phyloP scores from a whole-genome alignment of 1,140 invertebrate genomes.

The Matsumurasca onukii region DNA sequence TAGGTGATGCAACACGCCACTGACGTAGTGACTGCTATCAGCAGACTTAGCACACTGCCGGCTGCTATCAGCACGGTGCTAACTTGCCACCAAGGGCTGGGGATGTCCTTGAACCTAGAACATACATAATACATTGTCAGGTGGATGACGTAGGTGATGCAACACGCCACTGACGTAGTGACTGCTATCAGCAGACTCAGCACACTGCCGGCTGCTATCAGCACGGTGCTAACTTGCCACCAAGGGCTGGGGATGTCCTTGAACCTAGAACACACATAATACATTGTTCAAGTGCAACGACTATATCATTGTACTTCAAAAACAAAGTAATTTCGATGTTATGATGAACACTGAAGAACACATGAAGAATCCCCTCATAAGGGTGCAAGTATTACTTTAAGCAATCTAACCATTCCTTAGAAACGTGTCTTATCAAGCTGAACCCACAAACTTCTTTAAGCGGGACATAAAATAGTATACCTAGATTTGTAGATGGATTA shows the following conservation, averaged over 20 bases:
- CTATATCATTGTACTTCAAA: too few relatives aligned
- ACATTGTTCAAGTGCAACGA: too few relatives aligned
- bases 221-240: conserved; percentile 66
- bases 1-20: neutral
- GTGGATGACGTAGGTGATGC: conserved; percentile 61
- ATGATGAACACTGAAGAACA: too few relatives aligned
- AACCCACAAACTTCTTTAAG: too few relatives aligned
- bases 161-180: conserved; percentile 48
- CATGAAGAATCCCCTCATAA: too few relatives aligned
- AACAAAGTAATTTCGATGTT: too few relatives aligned
- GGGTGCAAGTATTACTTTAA: too few relatives aligned
- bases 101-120: conserved; percentile 65
- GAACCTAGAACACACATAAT: conserved; percentile 60
- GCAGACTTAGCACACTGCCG: conserved; percentile 30
- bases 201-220: conserved; percentile 46
- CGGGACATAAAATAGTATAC: too few relatives aligned
- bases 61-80: conserved; percentile 52
- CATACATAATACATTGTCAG: too few relatives aligned
- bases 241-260: conserved; percentile 67
- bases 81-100: conserved; percentile 67
- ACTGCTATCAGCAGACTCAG: conserved; percentile 40
- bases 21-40: neutral
- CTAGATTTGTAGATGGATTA: too few relatives aligned
- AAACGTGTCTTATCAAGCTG: too few relatives aligned
- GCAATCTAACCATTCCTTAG: too few relatives aligned